Conservation (phyloP, 2,113 vertebrate species). For the Nannobrachium achirus region DNA sequence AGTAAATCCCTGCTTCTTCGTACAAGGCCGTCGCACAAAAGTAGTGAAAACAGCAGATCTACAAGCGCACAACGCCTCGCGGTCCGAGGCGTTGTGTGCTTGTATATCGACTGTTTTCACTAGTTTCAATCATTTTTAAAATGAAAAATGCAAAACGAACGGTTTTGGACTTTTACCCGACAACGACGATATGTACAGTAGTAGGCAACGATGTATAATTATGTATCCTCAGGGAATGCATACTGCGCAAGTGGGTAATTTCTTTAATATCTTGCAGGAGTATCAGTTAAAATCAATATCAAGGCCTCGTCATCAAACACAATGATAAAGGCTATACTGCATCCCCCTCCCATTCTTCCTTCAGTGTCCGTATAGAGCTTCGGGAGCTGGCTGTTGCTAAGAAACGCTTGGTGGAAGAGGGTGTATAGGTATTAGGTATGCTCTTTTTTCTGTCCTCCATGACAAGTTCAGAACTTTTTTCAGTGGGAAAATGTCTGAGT, state of each 20-base stretch:
- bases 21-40: too few species aligned
- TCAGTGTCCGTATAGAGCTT: constrained; percentile 41
- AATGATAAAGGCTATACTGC: too few species aligned
- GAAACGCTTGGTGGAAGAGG: constrained; percentile 63
- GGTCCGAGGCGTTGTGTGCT: too few species aligned
- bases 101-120: too few species aligned
- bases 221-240: constrained; percentile 11
- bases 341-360: too few species aligned
- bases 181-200: too few species aligned
- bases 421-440: constrained; percentile 62
- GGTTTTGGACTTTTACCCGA: too few species aligned
- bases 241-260: neutral
- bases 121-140: too few species aligned
- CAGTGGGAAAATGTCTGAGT: constrained; percentile 66
- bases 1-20: too few species aligned
- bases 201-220: neutral
- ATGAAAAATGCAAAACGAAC: too few species aligned
- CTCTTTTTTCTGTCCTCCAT: constrained; percentile 57
- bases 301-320: constrained; percentile 25
- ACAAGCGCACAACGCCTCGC: too few species aligned
- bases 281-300: constrained; percentile 49
- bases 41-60: too few species aligned
- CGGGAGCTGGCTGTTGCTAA: constrained; percentile 78
- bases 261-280: constrained; percentile 17
- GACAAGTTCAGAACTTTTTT: constrained; percentile 54